Conservation (phyloP, 2,113 vertebrate genomes). For the Entomyzon cyanotis region DNA sequence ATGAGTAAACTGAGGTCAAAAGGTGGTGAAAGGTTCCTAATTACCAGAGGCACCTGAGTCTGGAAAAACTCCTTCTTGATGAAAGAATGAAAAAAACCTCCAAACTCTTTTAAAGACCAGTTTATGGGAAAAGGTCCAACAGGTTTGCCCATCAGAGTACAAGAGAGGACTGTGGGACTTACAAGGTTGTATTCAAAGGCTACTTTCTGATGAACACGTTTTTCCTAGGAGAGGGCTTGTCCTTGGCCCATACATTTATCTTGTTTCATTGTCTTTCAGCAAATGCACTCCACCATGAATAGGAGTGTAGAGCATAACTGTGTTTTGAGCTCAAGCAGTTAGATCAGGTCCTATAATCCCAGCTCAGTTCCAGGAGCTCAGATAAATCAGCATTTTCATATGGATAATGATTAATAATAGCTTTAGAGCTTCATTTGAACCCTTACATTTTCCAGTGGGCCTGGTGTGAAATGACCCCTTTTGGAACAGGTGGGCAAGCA, state of each 20-base stretch:
- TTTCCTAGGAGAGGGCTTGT: background rate
- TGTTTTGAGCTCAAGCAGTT: background rate
- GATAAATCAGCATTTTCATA: background rate
- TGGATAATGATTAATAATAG: background rate
- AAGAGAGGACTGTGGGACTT: background rate
- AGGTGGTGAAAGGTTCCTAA: background rate
- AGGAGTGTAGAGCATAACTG: rapidly evolving
- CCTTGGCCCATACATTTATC: background rate
- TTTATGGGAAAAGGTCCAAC: background rate
- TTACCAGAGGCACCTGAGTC: background rate
- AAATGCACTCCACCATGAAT: background rate
- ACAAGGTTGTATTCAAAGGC: background rate
- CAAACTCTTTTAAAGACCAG: background rate
- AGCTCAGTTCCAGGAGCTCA: background rate
- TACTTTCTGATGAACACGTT: background rate
- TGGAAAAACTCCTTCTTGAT: background rate
- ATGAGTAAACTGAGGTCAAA: background rate
- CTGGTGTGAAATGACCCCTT: background rate
- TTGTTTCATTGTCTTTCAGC: background rate
- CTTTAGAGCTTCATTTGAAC: background rate
- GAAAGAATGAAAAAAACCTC: background rate
- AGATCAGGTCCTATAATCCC: background rate
- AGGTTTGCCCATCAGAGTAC: background rate
- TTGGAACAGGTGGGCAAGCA: background rate
- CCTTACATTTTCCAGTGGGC: background rate